Evolutionary conservation across 2,888 invertebrate species (phyloP), one percentile per base, ranked within the genome.

Genomic region (Silvanus unidentatus): DNA sequence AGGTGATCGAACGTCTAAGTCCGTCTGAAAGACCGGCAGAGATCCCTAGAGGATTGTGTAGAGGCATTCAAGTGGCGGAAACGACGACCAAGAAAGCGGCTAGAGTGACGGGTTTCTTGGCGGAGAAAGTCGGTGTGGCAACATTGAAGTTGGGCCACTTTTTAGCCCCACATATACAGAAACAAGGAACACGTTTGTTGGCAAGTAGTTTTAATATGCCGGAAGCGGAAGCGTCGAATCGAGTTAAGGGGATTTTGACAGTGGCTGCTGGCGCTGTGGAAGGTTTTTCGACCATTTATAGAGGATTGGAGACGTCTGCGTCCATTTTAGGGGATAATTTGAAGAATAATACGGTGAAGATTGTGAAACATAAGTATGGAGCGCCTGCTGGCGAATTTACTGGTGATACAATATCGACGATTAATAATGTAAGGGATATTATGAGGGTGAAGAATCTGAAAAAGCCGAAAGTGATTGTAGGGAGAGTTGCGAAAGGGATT

Each of bases 311-410:
- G 60, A 73, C 77, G 39, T 86, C 87, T 1, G 86, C 86, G 1
- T 75, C 75, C 44, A 79, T 80, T 39, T 66, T 88, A 40, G 86
- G 82, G 6, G 68, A 62, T 28, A 79, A 73, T 60, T 65, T 88
- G 15, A 79, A 84, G 40, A 74, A 83, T 53, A 86, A 88, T 66
- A 87, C 87, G 1, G 86, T 87, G 1, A 77, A 79, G 60, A 77
- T 87, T 43, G 84, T 88, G 32, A 74, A 81, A 55, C 80, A 88
- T 63, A 86, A 81, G 86, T 87, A 87, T 69, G 87, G 88, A 1
- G 67, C 72, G 9, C 77, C 82, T 11, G 84, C 81, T 16, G 82
- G 83, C 1, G 73, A 74, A 48, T 72, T 84, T 2, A 79, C 86
- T 1, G 77, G 77, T 37, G 78, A 82, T 58, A 80, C 84, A 1